phyloP scores from a whole-genome alignment of 2,113 vertebrate species.

The Mus spicilegus region DNA sequence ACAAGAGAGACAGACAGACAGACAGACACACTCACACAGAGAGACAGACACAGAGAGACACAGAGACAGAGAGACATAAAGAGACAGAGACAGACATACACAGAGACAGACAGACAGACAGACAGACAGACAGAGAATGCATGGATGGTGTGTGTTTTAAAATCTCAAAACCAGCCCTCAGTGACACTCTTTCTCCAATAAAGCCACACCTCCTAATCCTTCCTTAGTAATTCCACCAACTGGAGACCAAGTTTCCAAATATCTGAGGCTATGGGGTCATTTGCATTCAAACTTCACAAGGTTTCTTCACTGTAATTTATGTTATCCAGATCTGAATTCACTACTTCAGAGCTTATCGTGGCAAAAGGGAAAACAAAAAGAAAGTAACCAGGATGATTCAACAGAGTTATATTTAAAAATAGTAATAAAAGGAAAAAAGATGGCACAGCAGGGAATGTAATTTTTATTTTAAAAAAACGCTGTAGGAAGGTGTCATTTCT shows the following conservation, averaged over 20 bases:
- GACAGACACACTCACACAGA: too few relatives aligned
- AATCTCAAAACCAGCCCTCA: not conserved
- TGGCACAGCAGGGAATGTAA: not conserved
- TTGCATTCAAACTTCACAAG: not conserved
- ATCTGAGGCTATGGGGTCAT: not conserved
- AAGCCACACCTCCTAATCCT: not conserved
- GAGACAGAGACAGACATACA: too few relatives aligned
- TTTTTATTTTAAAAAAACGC: not conserved
- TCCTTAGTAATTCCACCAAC: not conserved
- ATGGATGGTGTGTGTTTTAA: not conserved
- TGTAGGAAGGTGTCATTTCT: not conserved
- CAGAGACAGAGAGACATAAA: not conserved
- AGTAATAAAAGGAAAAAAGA: too few relatives aligned
- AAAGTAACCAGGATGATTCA: not conserved
- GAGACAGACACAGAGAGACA: not conserved
- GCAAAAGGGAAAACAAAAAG: not conserved
- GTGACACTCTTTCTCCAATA: not conserved
- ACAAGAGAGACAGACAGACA: not conserved
- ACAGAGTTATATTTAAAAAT: not conserved
- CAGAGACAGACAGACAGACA: too few relatives aligned
- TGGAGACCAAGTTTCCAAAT: not conserved
- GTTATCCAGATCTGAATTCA: not conserved
- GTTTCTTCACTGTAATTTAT: not conserved
- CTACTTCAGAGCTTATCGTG: not conserved
- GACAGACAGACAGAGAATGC: not conserved